These are phyloP conservation scores for Tympanoctomys barrerae DNA, from an alignment of 2,797 vertebrate genomes.

Conservation along the genomic window DNA sequence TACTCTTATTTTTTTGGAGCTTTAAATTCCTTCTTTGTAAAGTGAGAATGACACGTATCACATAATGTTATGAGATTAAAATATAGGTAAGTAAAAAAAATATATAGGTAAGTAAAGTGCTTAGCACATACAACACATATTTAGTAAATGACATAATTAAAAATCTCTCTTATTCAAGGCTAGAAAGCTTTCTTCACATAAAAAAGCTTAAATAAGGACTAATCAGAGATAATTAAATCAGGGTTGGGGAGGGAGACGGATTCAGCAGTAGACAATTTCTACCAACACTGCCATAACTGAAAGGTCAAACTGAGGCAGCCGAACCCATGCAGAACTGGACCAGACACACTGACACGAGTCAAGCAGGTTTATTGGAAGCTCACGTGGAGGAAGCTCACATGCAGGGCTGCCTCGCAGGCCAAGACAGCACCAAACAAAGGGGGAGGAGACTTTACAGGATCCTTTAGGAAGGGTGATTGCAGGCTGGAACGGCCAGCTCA, in stretches of 20 bases:
- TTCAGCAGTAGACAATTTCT: neutral
- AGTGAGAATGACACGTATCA: neutral
- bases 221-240: neutral
- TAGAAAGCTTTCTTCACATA: neutral
- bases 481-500: too few relatives aligned
- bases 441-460: too few relatives aligned
- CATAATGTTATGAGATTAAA: neutral
- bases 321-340: too few relatives aligned
- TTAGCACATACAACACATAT: neutral
- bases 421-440: too few relatives aligned
- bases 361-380: too few relatives aligned
- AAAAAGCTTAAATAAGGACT: neutral
- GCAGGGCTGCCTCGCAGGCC: too few relatives aligned
- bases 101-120: neutral
- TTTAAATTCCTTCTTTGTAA: neutral
- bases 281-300: neutral
- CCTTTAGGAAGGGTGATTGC: too few relatives aligned
- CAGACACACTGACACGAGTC: too few relatives aligned
- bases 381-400: too few relatives aligned
- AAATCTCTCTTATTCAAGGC: conserved; percentile 1
- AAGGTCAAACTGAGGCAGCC: too few relatives aligned
- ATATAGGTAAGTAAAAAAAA: neutral
- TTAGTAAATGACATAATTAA: conserved; percentile 39
- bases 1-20: neutral
- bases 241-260: neutral